These are phyloP conservation scores for Anableps anableps DNA, from an alignment of 2,797 vertebrate species.

Conservation along the genomic window DNA sequence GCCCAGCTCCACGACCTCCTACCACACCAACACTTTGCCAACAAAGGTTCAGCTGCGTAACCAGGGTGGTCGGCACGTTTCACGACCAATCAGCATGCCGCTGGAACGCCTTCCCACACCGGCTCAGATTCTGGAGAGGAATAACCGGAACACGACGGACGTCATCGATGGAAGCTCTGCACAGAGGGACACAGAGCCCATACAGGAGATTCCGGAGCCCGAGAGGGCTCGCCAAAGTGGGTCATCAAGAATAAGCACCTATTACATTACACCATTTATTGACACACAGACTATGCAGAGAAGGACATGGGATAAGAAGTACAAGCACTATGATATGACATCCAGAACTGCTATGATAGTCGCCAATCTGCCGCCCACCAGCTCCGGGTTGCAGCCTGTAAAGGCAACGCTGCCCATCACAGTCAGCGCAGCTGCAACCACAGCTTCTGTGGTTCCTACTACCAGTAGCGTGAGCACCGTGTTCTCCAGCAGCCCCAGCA, in stretches of 20 bases:
- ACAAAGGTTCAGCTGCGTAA: constrained; percentile 83
- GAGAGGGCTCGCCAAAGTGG: constrained; percentile 71
- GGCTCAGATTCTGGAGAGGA: constrained; percentile 83
- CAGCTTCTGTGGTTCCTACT: constrained; percentile 28
- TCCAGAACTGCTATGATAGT: constrained; percentile 88
- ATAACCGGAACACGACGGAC: constrained; percentile 72
- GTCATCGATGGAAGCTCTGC: background rate
- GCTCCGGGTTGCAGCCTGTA: constrained; percentile 59
- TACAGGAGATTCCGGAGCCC: constrained; percentile 85
- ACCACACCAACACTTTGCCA: constrained; percentile 31
- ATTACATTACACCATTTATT: constrained; percentile 87
- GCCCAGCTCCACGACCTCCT: constrained; percentile 63
- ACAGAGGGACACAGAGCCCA: constrained; percentile 75
- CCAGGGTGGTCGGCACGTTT: constrained; percentile 76
- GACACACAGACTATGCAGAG: constrained; percentile 85
- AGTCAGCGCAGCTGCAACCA: constrained; percentile 23
- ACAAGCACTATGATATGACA: constrained; percentile 89
- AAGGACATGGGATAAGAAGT: constrained; percentile 90
- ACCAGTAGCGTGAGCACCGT: constrained; percentile 46
- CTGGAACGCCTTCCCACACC: constrained; percentile 84
- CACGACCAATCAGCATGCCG: constrained; percentile 92
- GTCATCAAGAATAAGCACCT: constrained; percentile 77
- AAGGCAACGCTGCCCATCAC: constrained; percentile 44
- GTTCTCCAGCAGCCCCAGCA: constrained; percentile 74
- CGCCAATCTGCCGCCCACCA: constrained; percentile 83